Conservation (phyloP, 2,888 invertebrate species). For the Sarcophaga variegata region DNA sequence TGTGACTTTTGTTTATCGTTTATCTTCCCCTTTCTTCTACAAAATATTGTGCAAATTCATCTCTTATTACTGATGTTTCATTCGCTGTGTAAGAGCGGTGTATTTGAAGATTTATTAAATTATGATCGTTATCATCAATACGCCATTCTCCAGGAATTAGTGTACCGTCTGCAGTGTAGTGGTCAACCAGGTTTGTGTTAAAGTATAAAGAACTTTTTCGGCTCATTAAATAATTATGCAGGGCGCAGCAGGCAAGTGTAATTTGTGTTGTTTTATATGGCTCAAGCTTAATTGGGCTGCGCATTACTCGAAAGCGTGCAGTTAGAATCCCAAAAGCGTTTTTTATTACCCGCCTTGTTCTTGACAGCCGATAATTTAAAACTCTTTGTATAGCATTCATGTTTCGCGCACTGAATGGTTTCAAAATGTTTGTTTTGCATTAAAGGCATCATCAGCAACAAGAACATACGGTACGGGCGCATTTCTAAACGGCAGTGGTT, state of each 20-base stretch:
- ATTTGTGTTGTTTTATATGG: neutral
- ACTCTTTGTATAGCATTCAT: conserved; percentile 34
- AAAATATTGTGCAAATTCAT: neutral
- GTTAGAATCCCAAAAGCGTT: conserved; percentile 35
- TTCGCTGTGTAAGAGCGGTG: neutral
- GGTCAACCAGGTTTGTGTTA: conserved; percentile 25
- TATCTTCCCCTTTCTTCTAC: too few relatives aligned
- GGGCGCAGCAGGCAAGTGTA: neutral
- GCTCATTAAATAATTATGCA: conserved; percentile 24
- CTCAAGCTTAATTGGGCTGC: neutral
- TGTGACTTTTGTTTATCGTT: too few relatives aligned
- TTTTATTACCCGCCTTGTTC: conserved; percentile 31
- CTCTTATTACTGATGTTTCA: conserved; percentile 15
- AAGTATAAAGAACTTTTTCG: conserved; percentile 21
- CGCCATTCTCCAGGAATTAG: conserved; percentile 35
- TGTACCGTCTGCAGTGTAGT: conserved; percentile 25
- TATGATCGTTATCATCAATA: neutral
- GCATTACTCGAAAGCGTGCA: conserved; percentile 17
- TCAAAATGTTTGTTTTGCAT: conserved; percentile 5
- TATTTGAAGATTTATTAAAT: neutral
- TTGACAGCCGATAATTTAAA: conserved; percentile 31
- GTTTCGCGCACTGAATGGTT: conserved; percentile 29
- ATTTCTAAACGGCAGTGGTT: conserved; percentile 16
- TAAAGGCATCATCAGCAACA: conserved; percentile 36
- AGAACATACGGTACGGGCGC: conserved; percentile 19